These are phyloP conservation scores for Thermophis baileyi DNA, from an alignment of 2,113 vertebrate species.

Conservation along the genomic window DNA sequence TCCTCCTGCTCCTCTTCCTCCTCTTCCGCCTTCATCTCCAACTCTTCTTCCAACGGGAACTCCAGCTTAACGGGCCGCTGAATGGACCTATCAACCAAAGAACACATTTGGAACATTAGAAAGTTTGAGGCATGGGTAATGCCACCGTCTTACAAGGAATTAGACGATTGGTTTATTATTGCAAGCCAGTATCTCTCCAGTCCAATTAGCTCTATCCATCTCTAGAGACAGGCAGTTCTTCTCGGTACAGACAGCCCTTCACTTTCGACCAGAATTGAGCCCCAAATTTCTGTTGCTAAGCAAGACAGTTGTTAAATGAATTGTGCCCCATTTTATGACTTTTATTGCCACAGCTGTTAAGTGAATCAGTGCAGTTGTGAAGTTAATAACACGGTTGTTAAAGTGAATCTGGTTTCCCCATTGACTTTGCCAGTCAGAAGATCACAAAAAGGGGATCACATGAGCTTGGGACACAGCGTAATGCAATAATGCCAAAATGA, in stretches of 20 bases:
- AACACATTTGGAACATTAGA: neutral
- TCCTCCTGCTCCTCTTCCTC: conserved; percentile 74
- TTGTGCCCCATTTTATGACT: neutral
- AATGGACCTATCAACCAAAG: conserved; percentile 28
- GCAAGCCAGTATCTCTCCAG: neutral
- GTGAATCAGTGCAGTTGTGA: neutral
- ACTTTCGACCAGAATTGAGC: neutral
- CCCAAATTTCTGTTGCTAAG: neutral
- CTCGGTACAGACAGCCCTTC: neutral
- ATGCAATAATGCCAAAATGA: neutral
- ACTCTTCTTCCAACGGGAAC: conserved; percentile 59
- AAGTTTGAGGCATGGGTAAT: neutral
- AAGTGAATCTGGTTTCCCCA: neutral
- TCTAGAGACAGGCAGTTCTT: neutral
- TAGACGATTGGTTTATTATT: neutral
- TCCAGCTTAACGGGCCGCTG: conserved; percentile 53
- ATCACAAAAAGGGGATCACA: neutral
- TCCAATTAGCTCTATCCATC: neutral
- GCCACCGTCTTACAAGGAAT: neutral
- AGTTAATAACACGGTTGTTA: neutral
- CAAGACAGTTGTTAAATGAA: neutral
- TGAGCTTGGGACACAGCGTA: neutral
- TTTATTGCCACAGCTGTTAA: neutral
- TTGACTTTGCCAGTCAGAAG: neutral
- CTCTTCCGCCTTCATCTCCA: conserved; percentile 61